Conservation (phyloP, 2,888 invertebrate species). For the Hemistola chrysoprasaria region DNA sequence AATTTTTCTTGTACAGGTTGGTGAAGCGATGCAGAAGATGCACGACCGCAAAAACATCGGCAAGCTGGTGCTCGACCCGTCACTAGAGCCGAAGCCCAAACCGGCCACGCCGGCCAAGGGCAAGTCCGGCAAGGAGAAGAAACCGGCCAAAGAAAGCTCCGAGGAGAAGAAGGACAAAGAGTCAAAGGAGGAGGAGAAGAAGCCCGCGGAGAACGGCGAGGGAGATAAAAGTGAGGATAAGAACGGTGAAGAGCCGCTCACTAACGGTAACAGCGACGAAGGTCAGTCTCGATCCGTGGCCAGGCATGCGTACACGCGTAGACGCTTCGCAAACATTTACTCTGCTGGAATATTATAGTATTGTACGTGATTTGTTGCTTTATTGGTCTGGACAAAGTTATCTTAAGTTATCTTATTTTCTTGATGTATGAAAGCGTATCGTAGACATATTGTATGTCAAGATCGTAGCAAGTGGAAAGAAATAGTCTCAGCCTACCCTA, state of each 20-base stretch:
- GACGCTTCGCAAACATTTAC: conserved; percentile 51
- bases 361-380: conserved; percentile 12
- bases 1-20: conserved; percentile 78
- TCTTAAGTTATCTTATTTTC: background rate
- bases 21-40: conserved; percentile 96
- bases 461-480: too few relatives aligned
- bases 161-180: conserved; percentile 86
- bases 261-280: conserved; percentile 81
- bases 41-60: conserved; percentile 96
- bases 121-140: conserved; percentile 87
- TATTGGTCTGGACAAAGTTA: conserved; percentile 11
- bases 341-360: conserved; percentile 5
- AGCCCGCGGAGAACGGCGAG: conserved; percentile 70
- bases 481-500: too few relatives aligned
- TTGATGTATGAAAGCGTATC: too few relatives aligned
- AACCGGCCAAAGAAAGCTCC: conserved; percentile 83
- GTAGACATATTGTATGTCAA: too few relatives aligned
- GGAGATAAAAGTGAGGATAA: conserved; percentile 69
- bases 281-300: conserved; percentile 72
- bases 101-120: conserved; percentile 90
- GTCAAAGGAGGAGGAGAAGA: conserved; percentile 79
- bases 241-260: conserved; percentile 77
- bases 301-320: conserved; percentile 57
- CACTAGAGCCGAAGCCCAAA: conserved; percentile 89
- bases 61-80: conserved; percentile 92